These are phyloP conservation scores for Silurus meridionalis DNA, from an alignment of 2,113 vertebrate species.

Conservation along the genomic window DNA sequence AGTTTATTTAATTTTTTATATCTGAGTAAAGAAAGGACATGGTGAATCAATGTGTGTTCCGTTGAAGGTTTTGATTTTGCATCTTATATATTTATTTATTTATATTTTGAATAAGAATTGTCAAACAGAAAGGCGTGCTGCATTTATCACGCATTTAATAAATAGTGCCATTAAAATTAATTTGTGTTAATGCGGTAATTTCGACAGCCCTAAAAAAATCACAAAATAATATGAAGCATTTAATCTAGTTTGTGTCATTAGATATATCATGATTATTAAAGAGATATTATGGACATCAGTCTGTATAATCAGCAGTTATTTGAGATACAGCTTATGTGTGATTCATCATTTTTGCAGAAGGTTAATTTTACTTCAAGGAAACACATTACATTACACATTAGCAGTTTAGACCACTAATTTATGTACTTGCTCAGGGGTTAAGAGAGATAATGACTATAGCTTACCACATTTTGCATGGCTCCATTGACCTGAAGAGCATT, in stretches of 20 bases:
- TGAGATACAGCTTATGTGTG: background rate
- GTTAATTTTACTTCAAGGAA: background rate
- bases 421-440: background rate
- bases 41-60: too few relatives aligned
- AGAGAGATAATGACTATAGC: background rate
- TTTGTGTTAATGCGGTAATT: too few relatives aligned
- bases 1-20: too few relatives aligned
- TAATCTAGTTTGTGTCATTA: background rate
- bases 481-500: conserved; percentile 57
- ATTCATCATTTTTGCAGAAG: background rate
- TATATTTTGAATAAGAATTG: too few relatives aligned
- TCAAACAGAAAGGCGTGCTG: too few relatives aligned
- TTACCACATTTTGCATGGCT: conserved; percentile 58
- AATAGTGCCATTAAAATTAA: too few relatives aligned
- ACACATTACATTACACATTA: background rate
- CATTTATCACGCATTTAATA: too few relatives aligned
- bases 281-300: background rate
- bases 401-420: background rate
- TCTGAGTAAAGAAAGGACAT: too few relatives aligned
- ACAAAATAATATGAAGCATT: background rate
- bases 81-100: too few relatives aligned
- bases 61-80: too few relatives aligned
- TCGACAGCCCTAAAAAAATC: too few relatives aligned
- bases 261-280: background rate
- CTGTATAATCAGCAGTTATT: background rate